Conservation (phyloP, 2,113 vertebrate genomes). For the Anseranas semipalmata region DNA sequence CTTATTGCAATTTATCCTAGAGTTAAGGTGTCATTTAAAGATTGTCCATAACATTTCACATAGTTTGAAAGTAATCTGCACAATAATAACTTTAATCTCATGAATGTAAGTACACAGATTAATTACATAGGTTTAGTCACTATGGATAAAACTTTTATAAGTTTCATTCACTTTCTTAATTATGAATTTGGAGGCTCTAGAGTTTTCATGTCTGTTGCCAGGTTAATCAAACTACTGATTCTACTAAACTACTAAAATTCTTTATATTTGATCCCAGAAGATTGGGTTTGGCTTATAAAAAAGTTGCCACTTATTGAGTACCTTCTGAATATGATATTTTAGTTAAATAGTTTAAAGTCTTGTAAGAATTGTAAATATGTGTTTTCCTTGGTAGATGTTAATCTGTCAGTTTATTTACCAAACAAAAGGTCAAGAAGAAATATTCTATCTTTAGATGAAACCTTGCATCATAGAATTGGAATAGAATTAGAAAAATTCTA, state of each 20-base stretch:
- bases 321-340: not conserved
- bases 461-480: not conserved
- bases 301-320: not conserved
- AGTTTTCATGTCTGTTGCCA: not conserved
- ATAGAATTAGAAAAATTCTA: no score
- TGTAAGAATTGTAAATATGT: not conserved
- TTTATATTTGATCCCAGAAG: not conserved
- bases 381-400: not conserved
- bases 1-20: not conserved
- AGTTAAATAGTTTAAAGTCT: not conserved
- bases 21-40: not conserved
- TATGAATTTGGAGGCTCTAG: not conserved
- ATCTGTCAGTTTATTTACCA: not conserved
- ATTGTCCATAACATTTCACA: not conserved
- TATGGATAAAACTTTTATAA: not conserved
- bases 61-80: not conserved
- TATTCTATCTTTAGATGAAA: not conserved
- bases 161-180: not conserved
- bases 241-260: no score
- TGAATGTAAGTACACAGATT: not conserved
- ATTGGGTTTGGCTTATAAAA: not conserved
- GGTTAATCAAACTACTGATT: not conserved
- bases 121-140: not conserved
- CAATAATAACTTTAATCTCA: not conserved
- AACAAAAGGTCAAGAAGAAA: not conserved